phyloP scores from a whole-genome alignment of 1,140 invertebrate genomes.

The Ceratina japonica region DNA sequence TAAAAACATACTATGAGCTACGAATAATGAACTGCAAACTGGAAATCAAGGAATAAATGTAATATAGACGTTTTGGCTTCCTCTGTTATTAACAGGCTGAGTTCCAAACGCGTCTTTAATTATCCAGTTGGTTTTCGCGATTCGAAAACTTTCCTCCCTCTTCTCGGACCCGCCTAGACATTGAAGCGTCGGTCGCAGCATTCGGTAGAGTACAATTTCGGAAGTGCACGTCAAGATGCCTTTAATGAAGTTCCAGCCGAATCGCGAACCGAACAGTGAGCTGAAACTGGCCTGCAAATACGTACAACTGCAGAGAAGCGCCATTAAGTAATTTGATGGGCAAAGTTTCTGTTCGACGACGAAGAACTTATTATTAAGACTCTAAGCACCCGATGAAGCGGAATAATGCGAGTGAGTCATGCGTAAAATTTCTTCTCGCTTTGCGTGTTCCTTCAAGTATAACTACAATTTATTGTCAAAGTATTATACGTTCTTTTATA shows the following conservation, averaged over 20 bases:
- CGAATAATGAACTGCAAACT: too few relatives aligned
- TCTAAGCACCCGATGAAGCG: background rate
- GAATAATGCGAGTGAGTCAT: background rate
- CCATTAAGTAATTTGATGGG: conserved; percentile 9
- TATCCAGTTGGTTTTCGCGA: too few relatives aligned
- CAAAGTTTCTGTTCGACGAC: conserved; percentile 13
- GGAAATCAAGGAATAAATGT: too few relatives aligned
- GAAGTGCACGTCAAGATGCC: background rate
- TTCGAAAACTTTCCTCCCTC: too few relatives aligned
- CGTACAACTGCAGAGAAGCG: conserved; percentile 3
- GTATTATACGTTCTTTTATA: too few relatives aligned
- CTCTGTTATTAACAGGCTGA: too few relatives aligned
- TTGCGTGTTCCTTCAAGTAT: background rate
- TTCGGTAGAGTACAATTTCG: background rate
- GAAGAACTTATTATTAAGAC: background rate
- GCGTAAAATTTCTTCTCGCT: background rate
- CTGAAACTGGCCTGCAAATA: conserved; percentile 19
- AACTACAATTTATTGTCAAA: too few relatives aligned
- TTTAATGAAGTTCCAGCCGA: conserved; percentile 5
- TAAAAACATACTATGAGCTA: too few relatives aligned
- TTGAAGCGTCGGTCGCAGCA: conserved; percentile 2
- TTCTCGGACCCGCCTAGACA: background rate
- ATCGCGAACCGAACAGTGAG: background rate
- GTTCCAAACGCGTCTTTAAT: too few relatives aligned
- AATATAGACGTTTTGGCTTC: too few relatives aligned